Base-by-base conservation (phyloP, 2,888 invertebrate genomes). In the Gastrophysa polygoni region DNA sequence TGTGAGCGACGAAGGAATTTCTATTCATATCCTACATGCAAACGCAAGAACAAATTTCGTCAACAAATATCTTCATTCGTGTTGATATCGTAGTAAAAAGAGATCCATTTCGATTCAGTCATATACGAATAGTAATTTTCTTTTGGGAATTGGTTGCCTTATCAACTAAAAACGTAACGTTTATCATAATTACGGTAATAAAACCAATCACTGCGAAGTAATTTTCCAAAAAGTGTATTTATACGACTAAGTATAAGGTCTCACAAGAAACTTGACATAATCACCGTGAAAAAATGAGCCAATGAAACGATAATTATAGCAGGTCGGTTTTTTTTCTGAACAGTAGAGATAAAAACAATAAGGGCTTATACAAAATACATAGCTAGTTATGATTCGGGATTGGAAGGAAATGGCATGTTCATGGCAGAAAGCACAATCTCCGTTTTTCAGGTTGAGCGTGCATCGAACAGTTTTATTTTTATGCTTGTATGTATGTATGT, bases 131-230 rank as follows among this genome's bases (percentile, higher is more conserved):
- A 38, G 38, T 38, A 52, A 52, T 38, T 38, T 38, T 38, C n/a
- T 38, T 38, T 38, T 38, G n/a, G 59, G 52, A 51, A 59, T 52
- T 59, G 46, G 32, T 52, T 24, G 34, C 58, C 47, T 52, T 59
- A 59, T 59, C 59, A 46, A 28, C 17, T 52, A 44, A 28, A 44
- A 58, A 38, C 20, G 18, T 14, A 44, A 51, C 28, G 28, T 20
- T 58, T 17, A 51, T 51, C 52, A 32, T 59, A 59, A 59, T 54
- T 59, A 57, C 49, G 18, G 48, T 43, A 34, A 57, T 38, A 49
- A 48, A 50, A 43, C 18, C 43, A 49, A 59, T 52, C 51, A 52
- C n/a, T 54, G 29, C 47, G 50, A 24, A 14, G 58, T 56, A 56
- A 47, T 47, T 47, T 56, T 56, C 46, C 48, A 29, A 56, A 47